These are phyloP conservation scores for Vimba vimba DNA, from an alignment of 2,113 vertebrate genomes.

Conservation along the genomic window DNA sequence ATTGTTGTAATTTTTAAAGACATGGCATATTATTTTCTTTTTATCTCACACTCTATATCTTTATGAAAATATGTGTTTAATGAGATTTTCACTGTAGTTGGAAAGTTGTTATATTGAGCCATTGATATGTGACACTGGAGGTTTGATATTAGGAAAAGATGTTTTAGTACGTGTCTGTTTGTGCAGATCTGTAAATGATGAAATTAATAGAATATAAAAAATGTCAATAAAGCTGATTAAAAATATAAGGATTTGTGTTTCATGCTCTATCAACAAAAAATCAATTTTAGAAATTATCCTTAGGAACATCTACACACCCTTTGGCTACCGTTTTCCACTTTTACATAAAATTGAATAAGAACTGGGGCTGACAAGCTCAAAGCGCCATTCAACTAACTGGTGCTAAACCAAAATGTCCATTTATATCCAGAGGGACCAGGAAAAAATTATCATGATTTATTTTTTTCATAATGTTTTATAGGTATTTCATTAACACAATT, in stretches of 20 bases:
- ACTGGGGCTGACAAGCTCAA: background rate
- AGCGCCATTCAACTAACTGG: background rate
- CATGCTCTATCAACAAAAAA: background rate
- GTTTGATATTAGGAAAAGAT: background rate
- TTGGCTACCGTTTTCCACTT: background rate
- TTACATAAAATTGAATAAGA: background rate
- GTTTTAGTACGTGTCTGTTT: background rate
- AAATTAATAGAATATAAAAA: background rate
- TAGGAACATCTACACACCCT: background rate
- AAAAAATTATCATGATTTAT: background rate
- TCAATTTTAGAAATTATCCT: too few species aligned
- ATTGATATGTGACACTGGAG: constrained; percentile 9
- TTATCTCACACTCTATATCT: background rate
- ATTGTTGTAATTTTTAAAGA: background rate
- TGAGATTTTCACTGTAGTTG: background rate
- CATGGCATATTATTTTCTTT: background rate
- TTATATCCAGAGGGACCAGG: background rate
- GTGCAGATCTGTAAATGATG: background rate
- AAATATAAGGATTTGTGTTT: background rate
- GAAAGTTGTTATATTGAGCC: background rate
- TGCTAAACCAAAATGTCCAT: background rate
- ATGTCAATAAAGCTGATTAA: constrained; percentile 33
- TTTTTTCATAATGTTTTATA: too few species aligned
- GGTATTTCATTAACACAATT: too few species aligned
- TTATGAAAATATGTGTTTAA: background rate